phyloP scores from a whole-genome alignment of 30 jellyfish, hydroid and myxozoan genomes.

The Pelagia noctiluca region DNA sequence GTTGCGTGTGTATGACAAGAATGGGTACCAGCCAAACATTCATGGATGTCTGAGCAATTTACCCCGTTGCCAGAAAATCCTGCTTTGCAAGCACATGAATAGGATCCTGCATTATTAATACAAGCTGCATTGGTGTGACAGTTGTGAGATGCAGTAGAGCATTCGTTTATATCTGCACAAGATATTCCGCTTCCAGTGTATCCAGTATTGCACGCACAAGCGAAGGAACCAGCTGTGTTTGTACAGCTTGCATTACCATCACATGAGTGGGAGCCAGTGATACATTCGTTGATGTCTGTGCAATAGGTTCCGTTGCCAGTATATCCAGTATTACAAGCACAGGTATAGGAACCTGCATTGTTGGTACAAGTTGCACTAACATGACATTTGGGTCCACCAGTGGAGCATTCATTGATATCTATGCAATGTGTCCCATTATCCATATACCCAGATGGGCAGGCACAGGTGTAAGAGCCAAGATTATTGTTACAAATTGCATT shows the following conservation, averaged over 20 bases:
- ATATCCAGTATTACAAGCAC: conserved; percentile 29
- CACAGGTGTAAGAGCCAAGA: conserved; percentile 15
- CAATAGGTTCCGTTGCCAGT: conserved; percentile 20
- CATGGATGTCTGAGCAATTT: conserved; percentile 32
- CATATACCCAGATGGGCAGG: background rate
- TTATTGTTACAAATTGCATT: conserved; percentile 24
- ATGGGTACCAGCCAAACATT: conserved; percentile 6
- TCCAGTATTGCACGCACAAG: conserved; percentile 43
- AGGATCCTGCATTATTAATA: background rate
- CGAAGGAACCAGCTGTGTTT: conserved; percentile 1
- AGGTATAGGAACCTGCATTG: conserved; percentile 18
- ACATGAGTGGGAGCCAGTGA: conserved; percentile 16
- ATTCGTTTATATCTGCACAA: conserved; percentile 34
- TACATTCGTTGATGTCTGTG: conserved; percentile 6
- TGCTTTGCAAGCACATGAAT: conserved; percentile 17
- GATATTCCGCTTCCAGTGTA: conserved; percentile 35
- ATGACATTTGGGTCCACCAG: conserved; percentile 23
- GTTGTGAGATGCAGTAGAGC: background rate
- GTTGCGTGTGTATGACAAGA: conserved; percentile 34
- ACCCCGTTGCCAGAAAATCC: conserved; percentile 41
- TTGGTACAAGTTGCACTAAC: conserved; percentile 27
- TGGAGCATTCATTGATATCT: conserved; percentile 17
- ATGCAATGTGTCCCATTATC: background rate
- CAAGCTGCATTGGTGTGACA: conserved; percentile 30
- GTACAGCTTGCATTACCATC: conserved; percentile 19